Percentiles rank a stretch among this genome's conserved stretches.
phyloP scores from a whole-genome alignment of 2,888 invertebrate genomes.

The Ceriagrion tenellum region DNA sequence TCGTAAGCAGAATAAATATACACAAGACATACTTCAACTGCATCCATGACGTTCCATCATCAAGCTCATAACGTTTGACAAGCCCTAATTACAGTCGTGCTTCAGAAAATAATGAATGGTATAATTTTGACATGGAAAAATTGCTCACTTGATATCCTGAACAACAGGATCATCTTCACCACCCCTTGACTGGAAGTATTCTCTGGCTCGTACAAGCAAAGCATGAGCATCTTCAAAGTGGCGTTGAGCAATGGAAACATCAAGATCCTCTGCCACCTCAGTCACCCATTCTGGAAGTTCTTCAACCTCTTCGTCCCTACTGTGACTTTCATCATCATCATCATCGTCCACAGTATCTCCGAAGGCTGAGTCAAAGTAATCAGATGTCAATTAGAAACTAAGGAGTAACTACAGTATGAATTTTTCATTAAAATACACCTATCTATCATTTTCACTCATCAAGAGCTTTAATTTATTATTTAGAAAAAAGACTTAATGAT shows the following conservation, averaged over 20 bases:
- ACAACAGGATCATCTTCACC: slow-evolving; percentile 77
- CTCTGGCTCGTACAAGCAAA: slow-evolving; percentile 83
- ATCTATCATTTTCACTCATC: background rate
- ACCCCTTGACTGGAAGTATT: slow-evolving; percentile 80
- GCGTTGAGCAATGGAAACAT: slow-evolving; percentile 96
- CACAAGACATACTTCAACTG: no score
- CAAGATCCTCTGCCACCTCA: slow-evolving; percentile 95
- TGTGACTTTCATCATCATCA: slow-evolving; percentile 69
- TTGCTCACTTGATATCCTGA: slow-evolving; percentile 79
- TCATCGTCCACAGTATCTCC: slow-evolving; percentile 75
- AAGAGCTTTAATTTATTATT: background rate
- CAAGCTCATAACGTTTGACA: no score
- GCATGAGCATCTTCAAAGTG: slow-evolving; percentile 96
- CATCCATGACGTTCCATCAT: no score
- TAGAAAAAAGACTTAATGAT: no score
- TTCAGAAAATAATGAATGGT: no score
- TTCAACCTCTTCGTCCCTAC: slow-evolving; percentile 73
- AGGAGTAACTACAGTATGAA: background rate
- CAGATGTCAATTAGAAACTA: background rate
- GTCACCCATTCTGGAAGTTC: slow-evolving; percentile 90
- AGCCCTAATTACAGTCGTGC: no score
- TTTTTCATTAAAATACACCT: background rate
- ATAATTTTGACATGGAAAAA: slow-evolving; percentile 71
- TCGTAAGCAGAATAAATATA: no score
- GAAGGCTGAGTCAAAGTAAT: slow-evolving; percentile 75